Evolutionary conservation across 1,140 invertebrate genomes (phyloP).

Genomic region (Brachionus sp.): DNA sequence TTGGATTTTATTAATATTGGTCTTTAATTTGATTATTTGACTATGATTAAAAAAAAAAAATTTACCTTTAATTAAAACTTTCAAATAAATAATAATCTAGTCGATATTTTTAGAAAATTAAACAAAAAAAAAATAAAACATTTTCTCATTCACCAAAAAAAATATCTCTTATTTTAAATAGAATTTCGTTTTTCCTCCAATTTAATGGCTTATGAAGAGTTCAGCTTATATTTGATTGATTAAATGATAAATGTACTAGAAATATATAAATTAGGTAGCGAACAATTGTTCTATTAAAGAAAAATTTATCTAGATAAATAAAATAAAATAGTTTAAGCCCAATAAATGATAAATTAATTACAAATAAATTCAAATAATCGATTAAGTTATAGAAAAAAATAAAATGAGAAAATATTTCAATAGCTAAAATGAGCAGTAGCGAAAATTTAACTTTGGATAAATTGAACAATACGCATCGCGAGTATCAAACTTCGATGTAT

Average conservation of each 20-base stretch:
- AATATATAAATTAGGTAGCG: neutral
- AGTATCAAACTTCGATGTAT: slow-evolving; percentile 70
- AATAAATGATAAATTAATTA: neutral
- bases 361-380: neutral
- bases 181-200: no score
- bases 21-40: no score
- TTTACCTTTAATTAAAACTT: no score
- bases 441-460: neutral
- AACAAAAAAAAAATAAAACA: no score
- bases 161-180: no score
- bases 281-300: neutral
- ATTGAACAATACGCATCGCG: neutral
- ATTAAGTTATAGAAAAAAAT: neutral
- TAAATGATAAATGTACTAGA: neutral
- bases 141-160: no score
- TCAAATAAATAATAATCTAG: no score
- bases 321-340: neutral
- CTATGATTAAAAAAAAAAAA: no score
- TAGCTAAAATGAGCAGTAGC: neutral
- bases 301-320: neutral
- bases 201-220: no score
- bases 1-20: no score
- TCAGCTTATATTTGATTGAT: neutral
- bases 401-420: neutral
- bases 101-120: no score